Percentiles rank a stretch among this genome's conserved stretches.
These are phyloP conservation scores for Cardinalis cardinalis DNA, from an alignment of 2,113 vertebrate genomes.

Conservation along the genomic window DNA sequence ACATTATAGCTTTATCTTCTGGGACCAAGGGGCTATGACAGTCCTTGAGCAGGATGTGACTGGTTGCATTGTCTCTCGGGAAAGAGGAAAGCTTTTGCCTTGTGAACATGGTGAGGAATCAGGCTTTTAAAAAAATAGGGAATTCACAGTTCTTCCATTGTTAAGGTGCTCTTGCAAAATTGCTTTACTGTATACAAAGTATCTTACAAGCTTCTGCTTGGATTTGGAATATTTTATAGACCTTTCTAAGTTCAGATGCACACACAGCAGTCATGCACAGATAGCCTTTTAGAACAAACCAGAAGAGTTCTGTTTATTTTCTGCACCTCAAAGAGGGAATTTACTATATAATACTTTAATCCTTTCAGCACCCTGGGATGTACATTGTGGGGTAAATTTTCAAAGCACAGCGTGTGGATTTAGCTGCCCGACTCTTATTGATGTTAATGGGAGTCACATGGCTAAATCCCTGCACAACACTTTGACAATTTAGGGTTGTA, in stretches of 20 bases:
- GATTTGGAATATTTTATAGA: slow-evolving; percentile 27
- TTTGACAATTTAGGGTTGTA: slow-evolving; percentile 67
- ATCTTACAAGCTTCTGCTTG: not conserved
- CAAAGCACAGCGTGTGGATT: slow-evolving; percentile 64
- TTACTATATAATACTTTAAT: slow-evolving; percentile 73
- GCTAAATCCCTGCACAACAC: slow-evolving; percentile 68
- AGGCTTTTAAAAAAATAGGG: not conserved
- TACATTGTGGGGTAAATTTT: slow-evolving; percentile 70
- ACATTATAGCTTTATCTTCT: not conserved
- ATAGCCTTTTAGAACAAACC: slow-evolving; percentile 50
- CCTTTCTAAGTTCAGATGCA: not conserved
- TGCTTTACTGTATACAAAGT: not conserved
- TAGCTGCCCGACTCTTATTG: slow-evolving; percentile 66
- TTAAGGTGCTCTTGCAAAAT: not conserved
- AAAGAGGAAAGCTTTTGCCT: not conserved
- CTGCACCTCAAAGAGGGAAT: slow-evolving; percentile 56
- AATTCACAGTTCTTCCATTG: not conserved
- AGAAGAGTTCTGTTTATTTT: slow-evolving; percentile 53
- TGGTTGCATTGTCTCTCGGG: not conserved
- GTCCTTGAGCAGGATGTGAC: not conserved
- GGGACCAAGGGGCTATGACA: not conserved
- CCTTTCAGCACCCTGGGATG: slow-evolving; percentile 69
- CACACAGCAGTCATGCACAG: slow-evolving; percentile 12
- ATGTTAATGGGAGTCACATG: slow-evolving; percentile 73
- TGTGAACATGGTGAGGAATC: not conserved